Evolutionary conservation across 2,888 invertebrate species (phyloP), one percentile per base, ranked within the genome.

Genomic region (Parochlus steinenii): DNA sequence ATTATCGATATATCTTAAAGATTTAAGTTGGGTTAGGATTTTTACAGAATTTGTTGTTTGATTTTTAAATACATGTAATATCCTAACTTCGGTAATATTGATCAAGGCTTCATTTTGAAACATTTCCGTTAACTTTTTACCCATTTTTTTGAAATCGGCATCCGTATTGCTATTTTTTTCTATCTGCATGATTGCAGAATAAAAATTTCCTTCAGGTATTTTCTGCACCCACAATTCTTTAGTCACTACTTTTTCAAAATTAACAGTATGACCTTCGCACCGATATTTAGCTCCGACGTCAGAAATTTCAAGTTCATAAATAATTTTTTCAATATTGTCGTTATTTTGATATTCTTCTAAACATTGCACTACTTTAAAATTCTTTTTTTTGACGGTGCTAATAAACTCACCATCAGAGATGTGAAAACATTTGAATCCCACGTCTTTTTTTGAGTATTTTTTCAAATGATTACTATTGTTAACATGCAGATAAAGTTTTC

Each of bases 361-460:
- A 31, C n/a, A 24, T 42, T 31, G 23, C 29, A 40, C 19, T 19
- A 31, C n/a, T 37, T 43, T 44, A 12, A 45, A 37, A 12, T 64
- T 50, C 38, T 59, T 54, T 6, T 67, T 47, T 41, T 64, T 52
- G 1, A 68, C 58, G 4, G 56, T 58, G 41, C 50, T 58, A 16
- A 62, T 55, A 41, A 67, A 58, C 4, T 65, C 64, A 43, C 63
- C 61, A 16, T 52, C 49, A 2, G 68, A 66, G 46, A 71, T 64
- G 3, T 72, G 68, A 48, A 70, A 73, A 47, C 74, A 74, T 45
- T 64, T 64, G 29, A 72, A 56, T 5, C 66, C 67, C 42, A 54
- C 58, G 39, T 65, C 62, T 25, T 56, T 44, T 25, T 48, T 41
- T 22, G 58, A 53, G 41, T 62, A 54, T 39, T 61, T 61, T 64